Percentiles rank a stretch among this genome's conserved stretches.
phyloP scores from a whole-genome alignment of 2,888 invertebrate genomes.

The Xanthia togata region DNA sequence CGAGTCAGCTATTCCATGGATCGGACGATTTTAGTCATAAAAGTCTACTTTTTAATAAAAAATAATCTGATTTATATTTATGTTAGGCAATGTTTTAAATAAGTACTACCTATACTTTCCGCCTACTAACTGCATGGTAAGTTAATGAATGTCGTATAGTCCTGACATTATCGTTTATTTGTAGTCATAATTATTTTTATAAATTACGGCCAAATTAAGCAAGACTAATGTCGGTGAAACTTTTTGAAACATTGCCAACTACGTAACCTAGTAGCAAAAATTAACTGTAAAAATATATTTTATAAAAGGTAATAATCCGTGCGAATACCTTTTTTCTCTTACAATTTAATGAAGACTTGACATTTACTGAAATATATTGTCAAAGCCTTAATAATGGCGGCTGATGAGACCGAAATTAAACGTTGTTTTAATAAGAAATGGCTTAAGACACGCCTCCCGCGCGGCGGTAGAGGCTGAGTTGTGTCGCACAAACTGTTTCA shows the following conservation, averaged over 20 bases:
- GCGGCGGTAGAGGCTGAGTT: slow-evolving; percentile 6
- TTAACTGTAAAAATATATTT: neutral
- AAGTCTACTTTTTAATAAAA: neutral
- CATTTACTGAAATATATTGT: slow-evolving; percentile 31
- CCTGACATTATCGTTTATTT: neutral
- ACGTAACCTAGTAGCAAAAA: neutral
- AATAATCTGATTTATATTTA: neutral
- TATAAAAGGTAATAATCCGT: neutral
- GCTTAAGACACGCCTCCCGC: slow-evolving; percentile 19
- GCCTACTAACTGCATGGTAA: neutral
- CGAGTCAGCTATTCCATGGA: neutral
- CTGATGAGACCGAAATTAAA: slow-evolving; percentile 51
- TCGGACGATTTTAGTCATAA: neutral
- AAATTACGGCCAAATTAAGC: neutral
- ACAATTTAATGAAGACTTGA: slow-evolving; percentile 15
- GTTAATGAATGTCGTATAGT: neutral
- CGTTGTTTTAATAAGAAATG: slow-evolving; percentile 50
- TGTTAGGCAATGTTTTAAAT: neutral
- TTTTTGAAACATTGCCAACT: neutral
- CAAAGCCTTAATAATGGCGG: slow-evolving; percentile 28
- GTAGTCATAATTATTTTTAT: neutral
- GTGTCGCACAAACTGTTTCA: slow-evolving; percentile 39
- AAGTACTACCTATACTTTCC: neutral
- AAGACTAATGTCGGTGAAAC: neutral
- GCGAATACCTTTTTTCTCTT: neutral